Conservation (phyloP, 2,797 vertebrate genomes). For the Spinus pinus region DNA sequence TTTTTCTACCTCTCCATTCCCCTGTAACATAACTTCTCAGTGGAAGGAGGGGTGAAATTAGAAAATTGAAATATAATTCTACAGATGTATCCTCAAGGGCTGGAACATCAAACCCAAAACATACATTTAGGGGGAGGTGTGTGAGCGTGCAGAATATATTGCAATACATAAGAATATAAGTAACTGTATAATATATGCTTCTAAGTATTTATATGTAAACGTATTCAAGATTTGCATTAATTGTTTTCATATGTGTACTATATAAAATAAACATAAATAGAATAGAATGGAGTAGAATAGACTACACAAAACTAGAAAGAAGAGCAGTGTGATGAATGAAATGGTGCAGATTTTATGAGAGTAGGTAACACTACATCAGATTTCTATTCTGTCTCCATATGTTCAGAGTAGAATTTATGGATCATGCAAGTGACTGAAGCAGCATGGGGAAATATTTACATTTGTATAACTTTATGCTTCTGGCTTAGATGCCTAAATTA, state of each 20-base stretch:
- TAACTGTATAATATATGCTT: background rate
- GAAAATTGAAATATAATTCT: background rate
- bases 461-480: background rate
- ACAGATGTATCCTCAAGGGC: background rate
- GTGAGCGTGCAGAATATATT: background rate
- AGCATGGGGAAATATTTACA: background rate
- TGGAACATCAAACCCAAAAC: background rate
- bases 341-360: background rate
- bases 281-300: background rate
- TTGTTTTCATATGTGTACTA: background rate
- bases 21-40: background rate
- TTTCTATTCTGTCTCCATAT: background rate
- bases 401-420: background rate
- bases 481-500: background rate
- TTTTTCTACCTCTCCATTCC: background rate
- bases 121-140: rapidly evolving
- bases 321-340: background rate
- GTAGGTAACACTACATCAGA: background rate
- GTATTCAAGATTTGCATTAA: background rate
- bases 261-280: background rate
- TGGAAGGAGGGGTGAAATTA: background rate
- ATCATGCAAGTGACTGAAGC: background rate
- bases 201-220: background rate
- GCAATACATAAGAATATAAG: background rate
- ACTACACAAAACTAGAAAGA: background rate